These are phyloP conservation scores for Florisuga fusca DNA, from an alignment of 2,797 vertebrate species.

Conservation along the genomic window DNA sequence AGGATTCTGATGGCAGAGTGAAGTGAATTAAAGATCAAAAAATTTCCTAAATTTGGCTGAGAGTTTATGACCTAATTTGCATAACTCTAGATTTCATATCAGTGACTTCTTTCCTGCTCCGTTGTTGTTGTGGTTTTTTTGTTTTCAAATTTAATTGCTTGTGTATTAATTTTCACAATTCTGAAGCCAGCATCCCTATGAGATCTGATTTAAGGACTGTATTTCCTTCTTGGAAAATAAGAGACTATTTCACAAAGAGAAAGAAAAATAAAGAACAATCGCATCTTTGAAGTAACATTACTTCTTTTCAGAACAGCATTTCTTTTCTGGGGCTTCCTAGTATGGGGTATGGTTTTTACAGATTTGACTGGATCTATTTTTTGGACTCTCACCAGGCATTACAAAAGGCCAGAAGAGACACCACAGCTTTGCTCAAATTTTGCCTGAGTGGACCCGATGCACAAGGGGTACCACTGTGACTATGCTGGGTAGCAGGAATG, in stretches of 20 bases:
- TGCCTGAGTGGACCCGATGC: neutral
- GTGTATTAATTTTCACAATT: constrained; percentile 59
- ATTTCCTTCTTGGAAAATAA: constrained; percentile 34
- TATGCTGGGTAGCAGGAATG: neutral
- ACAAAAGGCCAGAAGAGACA: neutral
- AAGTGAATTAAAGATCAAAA: constrained; percentile 53
- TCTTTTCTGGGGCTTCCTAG: neutral
- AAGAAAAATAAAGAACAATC: neutral
- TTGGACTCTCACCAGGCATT: neutral
- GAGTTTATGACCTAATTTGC: constrained; percentile 41
- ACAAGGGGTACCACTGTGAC: neutral
- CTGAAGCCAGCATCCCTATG: constrained; percentile 25
- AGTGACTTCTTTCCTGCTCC: constrained; percentile 7
- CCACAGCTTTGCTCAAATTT: neutral
- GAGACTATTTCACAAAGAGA: constrained; percentile 8
- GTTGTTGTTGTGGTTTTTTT: neutral
- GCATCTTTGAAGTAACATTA: constrained; percentile 1
- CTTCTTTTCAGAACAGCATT: neutral
- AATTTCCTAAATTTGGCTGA: constrained; percentile 1
- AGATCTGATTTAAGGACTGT: constrained; percentile 48
- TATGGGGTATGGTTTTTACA: neutral
- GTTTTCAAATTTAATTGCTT: constrained; percentile 48
- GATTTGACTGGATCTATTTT: neutral
- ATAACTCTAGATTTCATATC: constrained; percentile 41
- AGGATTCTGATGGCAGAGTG: constrained; percentile 30